A percentile compares a stretch with the other conserved stretches of the same genome.
Evolutionary conservation across 1,140 invertebrate species (phyloP).

Genomic region (Apis cerana): DNA sequence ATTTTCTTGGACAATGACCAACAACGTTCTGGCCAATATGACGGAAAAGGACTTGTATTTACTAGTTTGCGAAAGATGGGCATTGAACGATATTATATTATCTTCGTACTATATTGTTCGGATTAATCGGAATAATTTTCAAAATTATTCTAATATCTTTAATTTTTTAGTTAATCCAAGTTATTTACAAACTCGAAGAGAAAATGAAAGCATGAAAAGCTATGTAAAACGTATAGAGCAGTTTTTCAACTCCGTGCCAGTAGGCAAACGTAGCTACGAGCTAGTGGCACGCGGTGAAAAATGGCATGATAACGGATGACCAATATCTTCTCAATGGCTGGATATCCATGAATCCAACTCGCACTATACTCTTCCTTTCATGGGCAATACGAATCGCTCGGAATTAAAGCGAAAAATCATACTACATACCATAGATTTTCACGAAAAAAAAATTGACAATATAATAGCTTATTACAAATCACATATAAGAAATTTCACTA

Average conservation of each 20-base stretch:
- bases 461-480: background rate
- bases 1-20: background rate
- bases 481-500: background rate
- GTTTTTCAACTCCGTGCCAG: background rate
- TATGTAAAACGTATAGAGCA: background rate
- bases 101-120: no score
- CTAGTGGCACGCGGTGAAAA: conserved; percentile 13
- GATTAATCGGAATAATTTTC: no score
- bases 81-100: background rate
- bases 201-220: background rate
- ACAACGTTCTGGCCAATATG: background rate
- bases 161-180: background rate
- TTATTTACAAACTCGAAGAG: background rate
- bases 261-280: conserved; percentile 6
- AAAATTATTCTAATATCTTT: background rate
- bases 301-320: conserved; percentile 28
- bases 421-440: background rate
- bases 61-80: background rate
- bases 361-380: conserved; percentile 8
- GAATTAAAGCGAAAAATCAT: conserved; percentile 14
- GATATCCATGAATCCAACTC: conserved; percentile 20
- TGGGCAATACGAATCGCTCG: background rate
- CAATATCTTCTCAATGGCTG: conserved; percentile 23
- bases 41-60: background rate
- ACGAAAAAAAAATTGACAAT: background rate